Conservation (phyloP, 1,140 invertebrate species). For the Caerostris extrusa region DNA sequence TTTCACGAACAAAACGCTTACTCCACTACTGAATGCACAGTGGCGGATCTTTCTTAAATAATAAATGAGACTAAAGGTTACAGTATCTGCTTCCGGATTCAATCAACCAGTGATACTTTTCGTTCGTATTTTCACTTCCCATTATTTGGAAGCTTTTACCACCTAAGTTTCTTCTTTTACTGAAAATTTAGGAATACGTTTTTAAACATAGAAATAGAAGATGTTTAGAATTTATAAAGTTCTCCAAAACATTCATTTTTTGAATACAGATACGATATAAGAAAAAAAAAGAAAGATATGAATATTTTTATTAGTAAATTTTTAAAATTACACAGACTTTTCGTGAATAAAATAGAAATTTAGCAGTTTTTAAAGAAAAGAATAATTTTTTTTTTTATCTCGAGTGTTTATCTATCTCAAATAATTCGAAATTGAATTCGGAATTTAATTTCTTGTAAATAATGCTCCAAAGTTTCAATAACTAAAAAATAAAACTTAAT, state of each 20-base stretch:
- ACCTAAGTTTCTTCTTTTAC: background rate
- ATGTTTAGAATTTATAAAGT: too few relatives aligned
- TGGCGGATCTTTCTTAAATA: conserved; percentile 33
- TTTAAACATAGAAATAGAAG: too few relatives aligned
- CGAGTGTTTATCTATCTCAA: too few relatives aligned
- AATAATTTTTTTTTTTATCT: too few relatives aligned
- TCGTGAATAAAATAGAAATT: background rate
- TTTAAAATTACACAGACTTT: background rate
- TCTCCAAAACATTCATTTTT: too few relatives aligned
- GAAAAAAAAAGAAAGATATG: background rate
- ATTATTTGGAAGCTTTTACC: background rate
- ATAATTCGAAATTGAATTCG: too few relatives aligned
- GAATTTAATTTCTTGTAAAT: too few relatives aligned
- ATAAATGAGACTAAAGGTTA: conserved; percentile 56
- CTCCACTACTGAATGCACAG: background rate
- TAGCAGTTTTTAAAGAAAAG: background rate
- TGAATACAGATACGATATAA: too few relatives aligned
- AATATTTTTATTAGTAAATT: background rate
- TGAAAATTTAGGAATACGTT: background rate
- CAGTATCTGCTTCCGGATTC: conserved; percentile 44
- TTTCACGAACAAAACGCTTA: conserved; percentile 11
- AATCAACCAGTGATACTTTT: conserved; percentile 9
- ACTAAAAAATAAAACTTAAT: background rate
- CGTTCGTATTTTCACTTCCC: background rate
- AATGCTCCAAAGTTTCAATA: too few relatives aligned